Evolutionary conservation across 2,888 invertebrate genomes (phyloP).

Genomic region (Dorcus parallelipipedus): DNA sequence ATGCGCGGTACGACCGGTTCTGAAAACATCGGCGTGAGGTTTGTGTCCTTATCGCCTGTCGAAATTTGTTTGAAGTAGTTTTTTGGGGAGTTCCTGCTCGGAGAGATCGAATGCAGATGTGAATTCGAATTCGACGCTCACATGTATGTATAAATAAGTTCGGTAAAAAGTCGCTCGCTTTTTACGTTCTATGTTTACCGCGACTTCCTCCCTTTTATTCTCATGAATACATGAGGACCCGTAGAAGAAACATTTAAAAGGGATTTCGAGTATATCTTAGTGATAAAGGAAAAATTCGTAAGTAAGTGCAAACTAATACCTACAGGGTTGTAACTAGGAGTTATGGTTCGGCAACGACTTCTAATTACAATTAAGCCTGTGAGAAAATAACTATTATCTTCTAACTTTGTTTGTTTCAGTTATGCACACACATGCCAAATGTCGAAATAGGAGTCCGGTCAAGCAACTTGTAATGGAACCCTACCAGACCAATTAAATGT

Average conservation of each 20-base stretch:
- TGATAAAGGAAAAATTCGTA: too few species aligned
- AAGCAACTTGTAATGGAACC: too few species aligned
- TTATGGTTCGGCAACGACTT: too few species aligned
- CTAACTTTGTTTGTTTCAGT: too few species aligned
- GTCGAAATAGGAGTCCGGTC: too few species aligned
- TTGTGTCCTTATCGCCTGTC: not conserved
- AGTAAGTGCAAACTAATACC: too few species aligned
- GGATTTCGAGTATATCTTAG: too few species aligned
- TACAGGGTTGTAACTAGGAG: too few species aligned
- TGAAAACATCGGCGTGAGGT: constrained; percentile 20
- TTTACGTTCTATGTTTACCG: not conserved
- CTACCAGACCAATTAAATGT: too few species aligned
- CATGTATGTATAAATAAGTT: not conserved
- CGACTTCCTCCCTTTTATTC: not conserved
- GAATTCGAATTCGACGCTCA: not conserved
- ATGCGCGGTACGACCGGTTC: constrained; percentile 21
- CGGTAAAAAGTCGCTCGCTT: not conserved
- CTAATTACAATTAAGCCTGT: too few species aligned
- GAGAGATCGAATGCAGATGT: not conserved
- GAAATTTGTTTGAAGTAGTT: not conserved
- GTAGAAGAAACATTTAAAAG: not conserved
- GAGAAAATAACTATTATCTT: too few species aligned
- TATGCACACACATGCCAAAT: too few species aligned
- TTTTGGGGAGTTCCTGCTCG: not conserved
- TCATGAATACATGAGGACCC: not conserved